Percentiles rank a stretch among this genome's conserved stretches.
Conservation (phyloP, 1,140 invertebrate genomes). For the Aphaenogaster floridana region DNA sequence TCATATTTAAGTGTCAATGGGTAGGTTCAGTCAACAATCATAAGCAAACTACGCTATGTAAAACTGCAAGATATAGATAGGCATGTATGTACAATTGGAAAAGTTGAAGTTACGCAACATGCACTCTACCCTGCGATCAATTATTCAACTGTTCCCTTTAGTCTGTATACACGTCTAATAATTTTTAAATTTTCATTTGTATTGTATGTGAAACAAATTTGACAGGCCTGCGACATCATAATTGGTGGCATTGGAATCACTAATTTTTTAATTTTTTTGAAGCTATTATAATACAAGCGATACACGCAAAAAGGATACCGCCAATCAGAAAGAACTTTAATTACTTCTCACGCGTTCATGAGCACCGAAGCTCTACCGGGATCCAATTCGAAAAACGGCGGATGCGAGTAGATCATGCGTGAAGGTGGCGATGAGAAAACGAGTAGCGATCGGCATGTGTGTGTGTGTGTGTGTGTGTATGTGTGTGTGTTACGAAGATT, state of each 20-base stretch:
- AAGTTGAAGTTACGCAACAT: slow-evolving; percentile 33
- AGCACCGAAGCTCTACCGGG: slow-evolving; percentile 55
- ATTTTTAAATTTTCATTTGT: not conserved
- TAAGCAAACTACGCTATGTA: not conserved
- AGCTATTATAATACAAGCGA: not conserved
- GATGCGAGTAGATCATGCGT: slow-evolving; percentile 71
- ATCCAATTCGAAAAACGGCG: slow-evolving; percentile 73
- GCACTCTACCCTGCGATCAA: not conserved
- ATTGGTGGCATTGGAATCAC: not conserved
- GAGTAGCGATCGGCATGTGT: slow-evolving; percentile 64
- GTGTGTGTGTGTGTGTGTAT: not conserved
- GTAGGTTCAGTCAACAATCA: not conserved
- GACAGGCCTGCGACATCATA: not conserved
- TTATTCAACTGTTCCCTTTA: slow-evolving; percentile 9
- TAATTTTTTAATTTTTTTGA: slow-evolving; percentile 10
- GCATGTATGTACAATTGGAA: not conserved
- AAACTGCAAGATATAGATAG: not conserved
- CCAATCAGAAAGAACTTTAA: slow-evolving; percentile 47
- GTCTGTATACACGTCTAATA: not conserved
- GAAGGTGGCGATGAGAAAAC: slow-evolving; percentile 72
- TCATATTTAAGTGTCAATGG: not conserved
- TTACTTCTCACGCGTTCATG: slow-evolving; percentile 63
- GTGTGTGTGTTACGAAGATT: slow-evolving; percentile 79
- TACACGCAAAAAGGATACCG: not conserved
- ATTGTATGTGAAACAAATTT: not conserved